Conservation (phyloP, 1,140 invertebrate genomes). For the Aphelenchoides avenae region DNA sequence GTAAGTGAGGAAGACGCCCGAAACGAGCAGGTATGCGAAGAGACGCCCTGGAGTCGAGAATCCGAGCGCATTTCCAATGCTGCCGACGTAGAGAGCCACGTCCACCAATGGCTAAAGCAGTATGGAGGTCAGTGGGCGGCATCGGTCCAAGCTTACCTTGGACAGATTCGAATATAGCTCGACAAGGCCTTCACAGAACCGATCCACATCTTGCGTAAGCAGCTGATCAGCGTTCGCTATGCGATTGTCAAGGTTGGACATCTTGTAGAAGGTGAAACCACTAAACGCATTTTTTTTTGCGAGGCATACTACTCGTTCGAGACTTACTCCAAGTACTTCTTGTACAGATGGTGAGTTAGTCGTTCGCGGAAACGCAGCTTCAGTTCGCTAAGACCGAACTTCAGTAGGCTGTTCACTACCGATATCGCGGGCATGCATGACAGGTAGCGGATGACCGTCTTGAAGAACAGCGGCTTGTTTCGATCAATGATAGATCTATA, state of each 20-base stretch:
- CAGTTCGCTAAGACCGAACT: slow-evolving; percentile 84
- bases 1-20: slow-evolving; percentile 52
- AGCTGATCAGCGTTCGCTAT: slow-evolving; percentile 94
- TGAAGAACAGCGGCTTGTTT: slow-evolving; percentile 72
- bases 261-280: slow-evolving; percentile 85
- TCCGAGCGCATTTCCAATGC: slow-evolving; percentile 78
- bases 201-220: slow-evolving; percentile 90
- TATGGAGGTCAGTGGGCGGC: not conserved
- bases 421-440: slow-evolving; percentile 65
- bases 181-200: slow-evolving; percentile 88
- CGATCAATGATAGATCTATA: slow-evolving; percentile 83
- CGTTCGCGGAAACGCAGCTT: slow-evolving; percentile 84
- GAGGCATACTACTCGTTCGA: not conserved
- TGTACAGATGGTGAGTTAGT: slow-evolving; percentile 77
- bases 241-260: slow-evolving; percentile 65
- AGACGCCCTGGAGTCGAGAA: slow-evolving; percentile 65
- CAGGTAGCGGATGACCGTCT: slow-evolving; percentile 69
- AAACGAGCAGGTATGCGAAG: slow-evolving; percentile 47
- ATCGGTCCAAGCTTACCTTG: slow-evolving; percentile 66
- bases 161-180: slow-evolving; percentile 95
- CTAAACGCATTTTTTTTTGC: slow-evolving; percentile 12
- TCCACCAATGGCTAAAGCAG: slow-evolving; percentile 74
- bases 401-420: slow-evolving; percentile 83
- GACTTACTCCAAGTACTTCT: slow-evolving; percentile 82
- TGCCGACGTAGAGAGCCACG: slow-evolving; percentile 86